These are phyloP conservation scores for Drosophila sechellia DNA, from an alignment of 1,140 invertebrate genomes.

Conservation along the genomic window DNA sequence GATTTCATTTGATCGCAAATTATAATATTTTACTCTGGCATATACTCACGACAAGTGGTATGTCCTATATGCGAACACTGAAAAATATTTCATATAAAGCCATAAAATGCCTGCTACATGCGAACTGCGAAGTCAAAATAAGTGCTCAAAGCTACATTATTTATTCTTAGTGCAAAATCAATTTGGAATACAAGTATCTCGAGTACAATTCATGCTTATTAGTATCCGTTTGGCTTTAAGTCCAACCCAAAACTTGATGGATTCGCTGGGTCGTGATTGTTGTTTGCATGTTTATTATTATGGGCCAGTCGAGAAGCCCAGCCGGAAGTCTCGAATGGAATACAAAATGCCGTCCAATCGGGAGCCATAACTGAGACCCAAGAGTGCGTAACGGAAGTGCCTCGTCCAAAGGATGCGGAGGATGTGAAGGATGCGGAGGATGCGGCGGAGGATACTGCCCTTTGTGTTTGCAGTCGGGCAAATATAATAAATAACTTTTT, in stretches of 20 bases:
- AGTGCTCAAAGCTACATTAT: background rate
- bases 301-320: conserved; percentile 4
- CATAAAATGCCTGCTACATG: too few species aligned
- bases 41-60: background rate
- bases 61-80: background rate
- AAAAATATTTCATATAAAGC: background rate
- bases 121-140: too few species aligned
- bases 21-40: conserved; percentile 65
- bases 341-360: conserved; percentile 63
- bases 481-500: conserved; percentile 82
- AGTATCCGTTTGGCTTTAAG: conserved; percentile 28
- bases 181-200: conserved; percentile 22
- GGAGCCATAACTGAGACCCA: conserved; percentile 43
- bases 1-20: conserved; percentile 78
- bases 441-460: background rate
- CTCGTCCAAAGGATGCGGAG: conserved; percentile 1
- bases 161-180: conserved; percentile 15
- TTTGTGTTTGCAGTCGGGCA: conserved; percentile 62
- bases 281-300: conserved; percentile 44
- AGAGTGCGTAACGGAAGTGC: conserved; percentile 63
- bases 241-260: conserved; percentile 17
- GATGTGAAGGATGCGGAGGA: background rate
- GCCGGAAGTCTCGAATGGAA: conserved; percentile 64
- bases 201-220: conserved; percentile 45
- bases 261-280: conserved; percentile 14